Evolutionary conservation across 1,140 invertebrate species (phyloP).

Genomic region (Aradophagus sp.): DNA sequence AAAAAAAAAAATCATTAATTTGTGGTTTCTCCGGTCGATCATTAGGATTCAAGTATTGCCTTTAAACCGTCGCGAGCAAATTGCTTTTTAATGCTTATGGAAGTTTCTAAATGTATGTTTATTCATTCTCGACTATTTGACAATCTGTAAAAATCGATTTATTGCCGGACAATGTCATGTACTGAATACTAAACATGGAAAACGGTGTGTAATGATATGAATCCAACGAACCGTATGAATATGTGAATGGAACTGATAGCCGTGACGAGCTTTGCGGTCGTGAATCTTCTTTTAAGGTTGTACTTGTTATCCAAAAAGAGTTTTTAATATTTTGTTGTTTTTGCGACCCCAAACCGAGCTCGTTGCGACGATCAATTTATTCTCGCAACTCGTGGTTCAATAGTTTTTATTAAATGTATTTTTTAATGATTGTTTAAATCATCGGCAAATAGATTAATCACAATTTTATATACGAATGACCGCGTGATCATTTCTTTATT

Average conservation of each 20-base stretch:
- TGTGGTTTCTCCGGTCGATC: constrained; percentile 52
- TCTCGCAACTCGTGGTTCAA: constrained; percentile 26
- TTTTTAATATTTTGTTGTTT: constrained; percentile 58
- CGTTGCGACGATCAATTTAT: constrained; percentile 42
- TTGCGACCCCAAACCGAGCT: constrained; percentile 29
- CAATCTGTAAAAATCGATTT: constrained; percentile 32
- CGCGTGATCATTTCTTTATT: too few relatives aligned
- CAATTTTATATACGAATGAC: too few relatives aligned
- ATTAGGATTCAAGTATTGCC: constrained; percentile 54
- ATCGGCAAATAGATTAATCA: too few relatives aligned
- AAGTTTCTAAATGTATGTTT: constrained; percentile 27
- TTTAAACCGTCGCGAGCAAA: constrained; percentile 53
- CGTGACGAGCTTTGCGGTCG: constrained; percentile 47
- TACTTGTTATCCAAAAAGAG: constrained; percentile 57
- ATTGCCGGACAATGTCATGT: constrained; percentile 36
- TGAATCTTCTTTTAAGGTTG: constrained; percentile 57
- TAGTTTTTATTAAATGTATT: constrained; percentile 43
- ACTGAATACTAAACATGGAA: constrained; percentile 19
- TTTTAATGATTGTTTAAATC: too few relatives aligned
- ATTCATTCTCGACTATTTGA: constrained; percentile 37
- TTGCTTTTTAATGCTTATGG: constrained; percentile 32
- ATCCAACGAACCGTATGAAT: constrained; percentile 37
- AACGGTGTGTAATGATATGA: constrained; percentile 26
- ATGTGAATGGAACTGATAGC: constrained; percentile 37
- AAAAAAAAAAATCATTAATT: constrained; percentile 20